These are phyloP conservation scores for Trochalopteron elliotii DNA, from an alignment of 2,113 vertebrate species.

Conservation along the genomic window DNA sequence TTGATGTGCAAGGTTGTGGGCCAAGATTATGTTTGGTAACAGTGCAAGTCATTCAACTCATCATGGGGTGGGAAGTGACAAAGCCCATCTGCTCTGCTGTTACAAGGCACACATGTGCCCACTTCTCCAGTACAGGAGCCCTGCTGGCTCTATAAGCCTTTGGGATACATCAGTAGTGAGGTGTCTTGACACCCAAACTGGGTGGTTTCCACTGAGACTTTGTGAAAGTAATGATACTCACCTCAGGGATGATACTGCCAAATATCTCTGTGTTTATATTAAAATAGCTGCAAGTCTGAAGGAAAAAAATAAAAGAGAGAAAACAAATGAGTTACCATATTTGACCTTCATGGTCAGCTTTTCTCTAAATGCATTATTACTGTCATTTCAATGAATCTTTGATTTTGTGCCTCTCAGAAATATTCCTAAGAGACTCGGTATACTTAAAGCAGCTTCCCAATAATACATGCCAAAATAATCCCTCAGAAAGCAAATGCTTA, in stretches of 20 bases:
- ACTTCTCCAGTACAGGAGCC: not conserved
- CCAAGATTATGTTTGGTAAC: not conserved
- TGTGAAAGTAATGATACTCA: slow-evolving; percentile 28
- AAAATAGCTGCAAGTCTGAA: slow-evolving; percentile 68
- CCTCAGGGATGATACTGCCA: slow-evolving; percentile 66
- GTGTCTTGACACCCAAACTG: not conserved
- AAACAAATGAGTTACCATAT: not conserved
- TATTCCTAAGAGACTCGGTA: not conserved
- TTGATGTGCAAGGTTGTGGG: not conserved
- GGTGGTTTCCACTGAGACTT: not conserved
- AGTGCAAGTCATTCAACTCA: not conserved
- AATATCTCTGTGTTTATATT: slow-evolving; percentile 65
- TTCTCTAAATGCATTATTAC: not conserved
- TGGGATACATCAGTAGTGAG: not conserved
- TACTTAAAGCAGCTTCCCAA: not conserved
- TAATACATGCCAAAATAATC: not conserved
- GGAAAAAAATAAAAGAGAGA: not conserved
- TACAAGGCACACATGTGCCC: accelerated
- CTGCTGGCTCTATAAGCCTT: not conserved
- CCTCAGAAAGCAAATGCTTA: not conserved
- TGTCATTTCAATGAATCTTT: not conserved
- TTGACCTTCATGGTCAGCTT: not conserved
- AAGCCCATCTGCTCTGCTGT: not conserved
- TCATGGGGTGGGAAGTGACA: not conserved
- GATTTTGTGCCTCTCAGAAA: not conserved